Conservation (phyloP, 2,797 vertebrate species). For the Spinibarbus caldwelli region DNA sequence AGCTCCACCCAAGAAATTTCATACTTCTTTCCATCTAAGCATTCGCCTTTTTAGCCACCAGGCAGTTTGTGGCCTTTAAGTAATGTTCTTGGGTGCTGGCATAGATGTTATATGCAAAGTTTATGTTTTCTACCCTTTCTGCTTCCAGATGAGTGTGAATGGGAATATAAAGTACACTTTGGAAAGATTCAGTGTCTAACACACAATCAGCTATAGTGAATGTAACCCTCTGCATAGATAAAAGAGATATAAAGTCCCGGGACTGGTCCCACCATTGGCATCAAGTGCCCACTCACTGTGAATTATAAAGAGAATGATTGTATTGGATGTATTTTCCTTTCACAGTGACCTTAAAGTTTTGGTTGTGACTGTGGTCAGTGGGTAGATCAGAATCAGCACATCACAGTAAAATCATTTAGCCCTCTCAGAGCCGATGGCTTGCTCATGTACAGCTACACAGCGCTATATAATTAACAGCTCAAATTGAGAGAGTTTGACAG, state of each 20-base stretch:
- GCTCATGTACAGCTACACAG: neutral
- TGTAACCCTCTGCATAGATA: constrained; percentile 5
- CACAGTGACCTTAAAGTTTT: neutral
- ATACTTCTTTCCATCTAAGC: constrained; percentile 39
- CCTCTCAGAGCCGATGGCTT: neutral
- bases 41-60: constrained; percentile 22
- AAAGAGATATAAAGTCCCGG: constrained; percentile 5
- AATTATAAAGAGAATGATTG: constrained; percentile 18
- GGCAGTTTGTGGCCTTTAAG: constrained; percentile 39
- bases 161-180: constrained; percentile 43
- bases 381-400: constrained; percentile 7
- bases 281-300: neutral
- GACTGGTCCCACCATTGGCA: neutral
- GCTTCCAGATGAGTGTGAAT: constrained; percentile 38
- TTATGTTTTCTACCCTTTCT: constrained; percentile 25
- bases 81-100: constrained; percentile 36
- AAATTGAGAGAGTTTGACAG: neutral
- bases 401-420: constrained; percentile 19
- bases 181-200: constrained; percentile 17
- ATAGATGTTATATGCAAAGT: constrained; percentile 10
- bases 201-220: constrained; percentile 18
- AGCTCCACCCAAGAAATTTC: constrained; percentile 45
- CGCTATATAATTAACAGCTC: constrained; percentile 4
- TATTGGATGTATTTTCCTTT: neutral
- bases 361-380: constrained; percentile 5